Percentiles rank a stretch among this genome's conserved stretches.
Conservation (phyloP, 2,888 invertebrate species). For the Magallana nippona region DNA sequence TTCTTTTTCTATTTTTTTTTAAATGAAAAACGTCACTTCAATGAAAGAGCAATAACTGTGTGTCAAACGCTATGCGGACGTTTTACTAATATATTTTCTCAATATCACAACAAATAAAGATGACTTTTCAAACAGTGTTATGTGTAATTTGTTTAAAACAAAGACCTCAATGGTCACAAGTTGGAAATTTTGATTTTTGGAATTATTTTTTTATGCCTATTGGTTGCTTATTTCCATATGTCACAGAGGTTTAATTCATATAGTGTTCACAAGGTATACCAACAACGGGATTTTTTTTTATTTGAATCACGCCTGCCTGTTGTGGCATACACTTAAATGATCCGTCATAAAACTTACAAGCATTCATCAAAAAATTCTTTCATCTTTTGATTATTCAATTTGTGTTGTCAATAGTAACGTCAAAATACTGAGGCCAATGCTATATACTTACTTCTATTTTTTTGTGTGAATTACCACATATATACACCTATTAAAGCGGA, state of each 20-base stretch:
- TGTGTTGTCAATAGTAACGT: constrained; percentile 12
- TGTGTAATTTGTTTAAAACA: not conserved
- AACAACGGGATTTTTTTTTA: not conserved
- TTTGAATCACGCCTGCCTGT: not conserved
- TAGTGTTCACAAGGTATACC: not conserved
- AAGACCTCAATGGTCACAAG: not conserved
- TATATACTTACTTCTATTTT: not conserved
- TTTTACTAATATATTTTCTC: too few species aligned
- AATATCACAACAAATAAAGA: too few species aligned
- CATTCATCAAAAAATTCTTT: constrained; percentile 25
- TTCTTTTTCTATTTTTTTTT: not conserved
- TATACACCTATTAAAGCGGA: constrained; percentile 25
- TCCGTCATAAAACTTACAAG: constrained; percentile 16
- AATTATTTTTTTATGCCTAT: not conserved
- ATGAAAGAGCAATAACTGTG: constrained; percentile 14
- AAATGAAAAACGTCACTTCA: not conserved
- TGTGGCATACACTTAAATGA: constrained; percentile 9
- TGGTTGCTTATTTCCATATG: not conserved
- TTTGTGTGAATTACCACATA: not conserved
- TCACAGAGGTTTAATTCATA: not conserved
- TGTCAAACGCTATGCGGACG: not conserved
- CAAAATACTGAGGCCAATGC: not conserved
- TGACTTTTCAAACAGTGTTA: too few species aligned
- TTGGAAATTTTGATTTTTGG: not conserved
- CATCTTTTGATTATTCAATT: constrained; percentile 12